Evolutionary conservation across 2,113 vertebrate genomes (phyloP).

Genomic region (Hippocampus abdominalis): DNA sequence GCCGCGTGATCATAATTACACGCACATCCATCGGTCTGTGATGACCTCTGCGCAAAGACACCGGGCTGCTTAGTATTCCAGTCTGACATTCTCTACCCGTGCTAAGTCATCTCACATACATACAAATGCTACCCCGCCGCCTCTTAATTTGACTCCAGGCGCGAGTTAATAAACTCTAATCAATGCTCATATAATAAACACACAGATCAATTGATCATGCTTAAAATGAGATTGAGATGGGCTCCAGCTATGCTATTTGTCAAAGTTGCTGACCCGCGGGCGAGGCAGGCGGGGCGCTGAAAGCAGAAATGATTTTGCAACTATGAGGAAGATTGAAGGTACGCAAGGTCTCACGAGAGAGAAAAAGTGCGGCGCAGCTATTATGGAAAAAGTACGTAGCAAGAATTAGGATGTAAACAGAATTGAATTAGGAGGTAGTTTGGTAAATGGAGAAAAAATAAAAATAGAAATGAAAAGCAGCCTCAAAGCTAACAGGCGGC

Average conservation of each 20-base stretch:
- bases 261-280: constrained; percentile 33
- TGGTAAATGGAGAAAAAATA: too few relatives aligned
- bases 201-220: constrained; percentile 46
- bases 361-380: too few relatives aligned
- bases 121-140: constrained; percentile 33
- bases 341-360: not conserved
- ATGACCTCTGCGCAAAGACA: constrained; percentile 52
- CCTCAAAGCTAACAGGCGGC: too few relatives aligned
- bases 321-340: not conserved
- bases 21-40: constrained; percentile 34
- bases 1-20: constrained; percentile 40
- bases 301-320: constrained; percentile 18
- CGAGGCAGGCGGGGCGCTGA: not conserved
- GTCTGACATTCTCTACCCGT: constrained; percentile 29
- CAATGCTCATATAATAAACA: constrained; percentile 48
- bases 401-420: too few relatives aligned
- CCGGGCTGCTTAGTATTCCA: constrained; percentile 51
- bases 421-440: too few relatives aligned
- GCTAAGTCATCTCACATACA: constrained; percentile 47
- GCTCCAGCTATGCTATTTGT: constrained; percentile 27
- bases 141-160: constrained; percentile 42
- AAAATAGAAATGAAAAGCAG: too few relatives aligned
- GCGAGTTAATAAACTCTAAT: constrained; percentile 56
- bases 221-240: constrained; percentile 31
- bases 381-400: too few relatives aligned